Percentiles rank a stretch among this genome's conserved stretches.
These are phyloP conservation scores for Takifugu rubripes DNA, from an alignment of 2,797 vertebrate species.

Conservation along the genomic window DNA sequence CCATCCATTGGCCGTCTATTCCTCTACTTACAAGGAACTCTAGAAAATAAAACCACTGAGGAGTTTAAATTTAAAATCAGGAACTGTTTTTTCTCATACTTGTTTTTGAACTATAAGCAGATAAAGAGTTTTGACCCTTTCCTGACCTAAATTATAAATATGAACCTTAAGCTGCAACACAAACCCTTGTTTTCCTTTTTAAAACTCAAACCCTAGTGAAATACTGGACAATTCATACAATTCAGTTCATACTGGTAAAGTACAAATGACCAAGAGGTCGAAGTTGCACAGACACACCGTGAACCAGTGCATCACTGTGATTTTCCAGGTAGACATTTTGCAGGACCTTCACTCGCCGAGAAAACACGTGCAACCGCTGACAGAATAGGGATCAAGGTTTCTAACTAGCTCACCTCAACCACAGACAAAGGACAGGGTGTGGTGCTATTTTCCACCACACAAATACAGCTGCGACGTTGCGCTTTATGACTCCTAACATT, in stretches of 20 bases:
- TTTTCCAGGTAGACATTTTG: not conserved
- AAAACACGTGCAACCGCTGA: conserved; percentile 1
- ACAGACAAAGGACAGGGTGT: conserved; percentile 37
- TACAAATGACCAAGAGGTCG: not conserved
- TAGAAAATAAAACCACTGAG: conserved; percentile 6
- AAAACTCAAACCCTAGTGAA: no score
- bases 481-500: conserved; percentile 27
- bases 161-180: no score
- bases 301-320: conserved; percentile 33
- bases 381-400: no score
- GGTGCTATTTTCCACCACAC: no score
- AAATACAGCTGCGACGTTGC: conserved; percentile 18
- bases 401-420: conserved; percentile 8
- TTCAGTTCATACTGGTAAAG: no score
- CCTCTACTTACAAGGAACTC: conserved; percentile 39
- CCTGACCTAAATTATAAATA: no score
- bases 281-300: conserved; percentile 32
- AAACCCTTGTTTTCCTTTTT: no score
- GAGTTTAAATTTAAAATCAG: not conserved
- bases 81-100: not conserved
- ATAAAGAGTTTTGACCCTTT: no score
- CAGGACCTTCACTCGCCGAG: not conserved
- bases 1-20: conserved; percentile 89
- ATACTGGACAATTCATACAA: no score
- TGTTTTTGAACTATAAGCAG: no score